phyloP scores from a whole-genome alignment of 2,113 vertebrate genomes.

The Cavia aperea region DNA sequence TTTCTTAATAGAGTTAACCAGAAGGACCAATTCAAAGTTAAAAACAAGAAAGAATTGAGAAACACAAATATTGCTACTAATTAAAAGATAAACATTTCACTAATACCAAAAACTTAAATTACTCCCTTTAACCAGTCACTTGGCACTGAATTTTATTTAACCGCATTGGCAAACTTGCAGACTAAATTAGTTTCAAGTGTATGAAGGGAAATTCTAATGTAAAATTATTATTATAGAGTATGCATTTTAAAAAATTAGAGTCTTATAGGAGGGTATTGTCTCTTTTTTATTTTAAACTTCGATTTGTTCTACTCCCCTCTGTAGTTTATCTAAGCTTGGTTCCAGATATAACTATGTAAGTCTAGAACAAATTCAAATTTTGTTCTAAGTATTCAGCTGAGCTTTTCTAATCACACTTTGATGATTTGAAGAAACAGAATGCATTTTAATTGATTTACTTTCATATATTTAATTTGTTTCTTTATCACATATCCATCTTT shows the following conservation, averaged over 20 bases:
- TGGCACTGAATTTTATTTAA: neutral
- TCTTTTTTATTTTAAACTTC: neutral
- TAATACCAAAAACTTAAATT: neutral
- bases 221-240: neutral
- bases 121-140: neutral
- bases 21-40: neutral
- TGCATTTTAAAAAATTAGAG: neutral
- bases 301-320: neutral
- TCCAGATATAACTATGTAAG: neutral
- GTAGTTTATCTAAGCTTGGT: neutral
- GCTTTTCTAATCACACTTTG: neutral
- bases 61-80: neutral
- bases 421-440: neutral
- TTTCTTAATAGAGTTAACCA: neutral
- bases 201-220: neutral
- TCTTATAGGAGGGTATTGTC: neutral
- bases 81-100: conserved; percentile 17
- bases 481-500: neutral
- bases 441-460: neutral
- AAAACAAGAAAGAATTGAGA: neutral
- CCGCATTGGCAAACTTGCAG: neutral
- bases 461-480: neutral
- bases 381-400: neutral
- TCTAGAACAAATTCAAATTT: neutral
- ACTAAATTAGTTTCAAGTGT: neutral